Evolutionary conservation across 1,140 invertebrate genomes (phyloP).

Genomic region (Drosophila nigromelanica): DNA sequence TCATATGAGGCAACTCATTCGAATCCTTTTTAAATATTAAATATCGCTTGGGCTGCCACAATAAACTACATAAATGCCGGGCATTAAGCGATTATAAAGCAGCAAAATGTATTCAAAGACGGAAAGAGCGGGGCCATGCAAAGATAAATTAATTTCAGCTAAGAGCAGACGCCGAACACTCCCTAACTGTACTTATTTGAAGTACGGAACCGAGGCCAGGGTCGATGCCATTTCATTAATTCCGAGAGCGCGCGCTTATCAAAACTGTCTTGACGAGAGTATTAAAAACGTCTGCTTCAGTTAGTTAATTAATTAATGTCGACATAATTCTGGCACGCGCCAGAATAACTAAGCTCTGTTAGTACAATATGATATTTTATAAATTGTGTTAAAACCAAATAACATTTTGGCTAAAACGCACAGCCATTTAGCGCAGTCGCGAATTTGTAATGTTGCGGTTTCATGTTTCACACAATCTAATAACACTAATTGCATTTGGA

Average conservation of each 20-base stretch:
- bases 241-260: slow-evolving; percentile 56
- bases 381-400: slow-evolving; percentile 2
- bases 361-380: background rate
- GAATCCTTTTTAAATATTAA: slow-evolving; percentile 4
- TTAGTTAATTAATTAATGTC: slow-evolving; percentile 65
- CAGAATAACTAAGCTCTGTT: background rate
- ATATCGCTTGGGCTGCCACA: background rate
- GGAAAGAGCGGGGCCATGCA: slow-evolving; percentile 22
- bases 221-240: slow-evolving; percentile 70
- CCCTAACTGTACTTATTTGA: background rate
- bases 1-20: no score
- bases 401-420: slow-evolving; percentile 18
- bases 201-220: slow-evolving; percentile 18
- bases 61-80: background rate
- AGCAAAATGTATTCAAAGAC: slow-evolving; percentile 10
- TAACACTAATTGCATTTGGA: slow-evolving; percentile 57
- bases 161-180: slow-evolving; percentile 11
- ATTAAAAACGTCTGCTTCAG: slow-evolving; percentile 55
- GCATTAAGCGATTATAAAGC: slow-evolving; percentile 4
- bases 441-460: slow-evolving; percentile 36
- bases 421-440: slow-evolving; percentile 9
- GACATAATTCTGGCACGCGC: slow-evolving; percentile 25
- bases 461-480: slow-evolving; percentile 48
- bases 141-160: slow-evolving; percentile 61
- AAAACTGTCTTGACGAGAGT: slow-evolving; percentile 47